Evolutionary conservation across 2,888 invertebrate genomes (phyloP).

Genomic region (Malthinus seriepunctatus): DNA sequence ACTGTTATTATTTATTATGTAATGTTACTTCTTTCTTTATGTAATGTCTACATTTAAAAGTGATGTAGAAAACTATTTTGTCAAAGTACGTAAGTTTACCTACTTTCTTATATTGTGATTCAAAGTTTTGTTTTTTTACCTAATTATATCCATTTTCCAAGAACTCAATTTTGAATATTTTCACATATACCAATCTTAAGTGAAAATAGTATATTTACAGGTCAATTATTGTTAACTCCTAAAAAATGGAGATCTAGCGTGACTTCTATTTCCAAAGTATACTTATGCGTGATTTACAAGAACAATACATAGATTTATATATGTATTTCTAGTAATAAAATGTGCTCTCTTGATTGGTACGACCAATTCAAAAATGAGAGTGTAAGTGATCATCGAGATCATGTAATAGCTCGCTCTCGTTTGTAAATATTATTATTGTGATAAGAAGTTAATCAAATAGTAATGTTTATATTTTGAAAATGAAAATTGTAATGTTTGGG

Average conservation of each 20-base stretch:
- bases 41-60: no score
- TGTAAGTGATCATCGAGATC: conserved; percentile 33
- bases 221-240: conserved; percentile 10
- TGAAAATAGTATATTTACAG: not conserved
- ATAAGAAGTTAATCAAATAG: conserved; percentile 52
- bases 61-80: no score
- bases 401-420: conserved; percentile 34
- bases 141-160: not conserved
- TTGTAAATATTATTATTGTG: conserved; percentile 55
- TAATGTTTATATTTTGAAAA: conserved; percentile 33
- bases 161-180: no score
- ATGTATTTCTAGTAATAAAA: conserved; percentile 20
- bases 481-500: conserved; percentile 21
- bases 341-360: conserved; percentile 31
- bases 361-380: conserved; percentile 27
- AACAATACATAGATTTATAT: conserved; percentile 22
- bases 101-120: no score
- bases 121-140: no score
- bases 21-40: not conserved
- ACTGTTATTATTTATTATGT: conserved; percentile 3
- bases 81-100: no score
- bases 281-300: conserved; percentile 28
- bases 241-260: not conserved
- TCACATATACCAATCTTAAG: no score
- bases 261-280: conserved; percentile 20